Evolutionary conservation across 1,140 invertebrate genomes (phyloP), one percentile per base, ranked within the genome.

Genomic region (Lerema accius): DNA sequence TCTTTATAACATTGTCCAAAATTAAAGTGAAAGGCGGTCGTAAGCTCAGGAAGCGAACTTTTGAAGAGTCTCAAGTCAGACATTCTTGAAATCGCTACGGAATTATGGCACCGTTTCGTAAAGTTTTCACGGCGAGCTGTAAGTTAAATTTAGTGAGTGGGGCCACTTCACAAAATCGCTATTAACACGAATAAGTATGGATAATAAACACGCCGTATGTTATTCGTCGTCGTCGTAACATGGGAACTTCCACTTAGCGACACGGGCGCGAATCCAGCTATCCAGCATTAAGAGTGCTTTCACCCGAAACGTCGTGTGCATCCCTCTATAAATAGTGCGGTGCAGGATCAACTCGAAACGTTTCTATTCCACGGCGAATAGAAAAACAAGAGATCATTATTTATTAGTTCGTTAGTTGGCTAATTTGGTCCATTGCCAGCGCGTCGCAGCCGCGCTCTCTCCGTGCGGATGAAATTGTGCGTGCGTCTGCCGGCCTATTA

Each of bases 381-480:
- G 87, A 90, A 90, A 90, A 90, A 90, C 83, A 90, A 90, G 84
- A 89, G 86, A 90, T 83, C 79, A 86, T 89, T 87, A 90, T 90
- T 90, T 90, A 90, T 90, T 89, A 88, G 83, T 88, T 82, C 74
- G 86, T 84, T 85, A 88, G 84, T 83, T 84, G 77, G 84, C 81
- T 90, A 90, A 90, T 90, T 90, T 87, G 84, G 86, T 89, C 84
- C 74, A 75, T 55, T 78, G 86, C 76, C 84, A 84, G 76, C 75
- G 76, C 75, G 76, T 67, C 79, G 79, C 71, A 69, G 78, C 81
- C 37, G 83, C 84, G 80, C 84, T 87, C 82, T 86, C 76, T 65
- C 63, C 53, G 67, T 59, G 66, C 70, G 51, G 78, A 85, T 78
- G 73, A 80, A 82, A 84, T 80, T 85, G 81, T 85, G 84, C 84